Conservation (phyloP, 2,113 vertebrate genomes). For the Datnioides undecimradiatus region DNA sequence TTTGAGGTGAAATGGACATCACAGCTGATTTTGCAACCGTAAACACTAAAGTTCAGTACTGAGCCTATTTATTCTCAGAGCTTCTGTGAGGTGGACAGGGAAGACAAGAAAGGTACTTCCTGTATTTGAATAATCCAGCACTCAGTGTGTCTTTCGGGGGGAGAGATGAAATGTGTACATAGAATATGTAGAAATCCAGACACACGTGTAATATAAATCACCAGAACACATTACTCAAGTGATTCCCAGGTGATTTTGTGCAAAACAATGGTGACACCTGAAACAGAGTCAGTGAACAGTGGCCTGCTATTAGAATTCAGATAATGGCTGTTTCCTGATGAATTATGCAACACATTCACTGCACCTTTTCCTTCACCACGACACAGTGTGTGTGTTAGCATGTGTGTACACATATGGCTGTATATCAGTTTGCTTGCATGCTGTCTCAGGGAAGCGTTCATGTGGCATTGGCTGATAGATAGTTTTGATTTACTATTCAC, state of each 20-base stretch:
- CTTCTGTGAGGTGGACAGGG: slow-evolving; percentile 14
- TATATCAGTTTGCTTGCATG: slow-evolving; percentile 17
- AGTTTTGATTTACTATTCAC: slow-evolving; percentile 81
- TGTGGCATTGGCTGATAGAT: slow-evolving; percentile 61
- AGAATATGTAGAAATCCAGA: neutral
- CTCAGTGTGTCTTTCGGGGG: neutral
- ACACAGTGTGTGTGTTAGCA: neutral
- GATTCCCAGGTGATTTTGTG: slow-evolving; percentile 10
- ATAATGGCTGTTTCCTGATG: slow-evolving; percentile 26
- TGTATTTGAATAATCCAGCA: slow-evolving; percentile 31
- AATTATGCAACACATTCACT: slow-evolving; percentile 27
- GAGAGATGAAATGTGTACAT: neutral
- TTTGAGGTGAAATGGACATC: slow-evolving; percentile 51
- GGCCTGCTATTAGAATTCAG: neutral
- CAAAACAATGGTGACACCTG: slow-evolving; percentile 15
- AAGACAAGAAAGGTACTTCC: neutral
- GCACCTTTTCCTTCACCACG: slow-evolving; percentile 15
- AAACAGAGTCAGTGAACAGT: slow-evolving; percentile 11
- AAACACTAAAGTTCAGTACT: slow-evolving; percentile 1
- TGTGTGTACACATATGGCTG: neutral
- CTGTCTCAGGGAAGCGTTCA: slow-evolving; percentile 47
- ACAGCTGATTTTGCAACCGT: slow-evolving; percentile 52
- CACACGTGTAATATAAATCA: slow-evolving; percentile 14
- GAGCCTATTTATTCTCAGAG: slow-evolving; percentile 30
- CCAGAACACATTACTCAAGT: neutral